Evolutionary conservation across 1,140 invertebrate species (phyloP), one percentile per base, ranked within the genome.

Genomic region (Tenebrio molitor): DNA sequence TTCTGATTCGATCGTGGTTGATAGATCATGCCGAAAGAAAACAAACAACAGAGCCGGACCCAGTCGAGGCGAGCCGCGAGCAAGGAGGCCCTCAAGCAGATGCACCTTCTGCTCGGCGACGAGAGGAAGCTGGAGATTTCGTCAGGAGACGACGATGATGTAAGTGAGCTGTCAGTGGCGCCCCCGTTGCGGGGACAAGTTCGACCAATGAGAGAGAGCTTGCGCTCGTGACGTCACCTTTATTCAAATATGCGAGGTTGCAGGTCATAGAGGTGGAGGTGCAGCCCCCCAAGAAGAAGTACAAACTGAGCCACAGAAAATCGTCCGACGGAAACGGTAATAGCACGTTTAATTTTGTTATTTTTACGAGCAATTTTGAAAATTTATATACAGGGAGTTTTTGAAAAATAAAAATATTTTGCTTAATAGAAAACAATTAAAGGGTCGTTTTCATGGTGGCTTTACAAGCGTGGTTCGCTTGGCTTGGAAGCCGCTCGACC

Each of bases 51-150:
- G 16, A 75, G 12, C 29, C 21, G 78, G 50, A 74, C 75, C 46
- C 72, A 78, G 21, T 75, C 76, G 7, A 73, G 78, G 66, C 74
- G 80, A 10, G 78, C 79, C 39, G 80, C 80, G 10, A 81, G 79
- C 71, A 81, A 81, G 73, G 80, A 81, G 63, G 80, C 80, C 19
- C 70, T 81, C 7, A 81, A 80, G 66, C 79, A 81, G 74, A 80
- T 81, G 78, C 80, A 81, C 34, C 34, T 80, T 5, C 50, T 80
- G 10, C 78, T 77, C 25, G 77, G 79, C 68, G 79, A 78, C 39
- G 66, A 73, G 44, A 77, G 79, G 67, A 72, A 74, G 23, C 74
- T 76, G 15, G 78, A 79, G 68, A 77, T 80, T 64, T 44, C 39
- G 3, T 74, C 72, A 2, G n/a, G n/a, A n/a, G 76, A 78, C 58